A percentile compares a stretch with the other conserved stretches of the same genome.
Evolutionary conservation across 2,797 vertebrate species (phyloP).

Genomic region (Miichthys miiuy): DNA sequence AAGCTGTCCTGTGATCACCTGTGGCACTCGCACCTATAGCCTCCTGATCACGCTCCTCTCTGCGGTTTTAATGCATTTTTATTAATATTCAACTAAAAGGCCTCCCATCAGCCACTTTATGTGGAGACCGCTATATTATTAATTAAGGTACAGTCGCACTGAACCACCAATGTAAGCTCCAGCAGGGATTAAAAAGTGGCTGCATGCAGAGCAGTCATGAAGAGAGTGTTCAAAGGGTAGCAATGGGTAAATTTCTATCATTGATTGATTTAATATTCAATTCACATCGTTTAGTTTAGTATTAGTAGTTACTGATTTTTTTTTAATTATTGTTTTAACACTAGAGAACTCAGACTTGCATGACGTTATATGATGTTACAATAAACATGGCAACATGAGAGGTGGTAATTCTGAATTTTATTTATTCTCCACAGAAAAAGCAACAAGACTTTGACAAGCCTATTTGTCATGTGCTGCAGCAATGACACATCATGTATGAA

Average conservation of each 20-base stretch:
- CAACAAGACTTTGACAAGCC: too few relatives aligned
- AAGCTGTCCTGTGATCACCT: slow-evolving; percentile 25
- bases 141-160: slow-evolving; percentile 39
- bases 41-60: neutral
- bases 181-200: slow-evolving; percentile 20
- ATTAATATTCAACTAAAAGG: slow-evolving; percentile 21
- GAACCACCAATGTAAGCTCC: slow-evolving; percentile 13
- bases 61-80: slow-evolving; percentile 43
- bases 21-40: slow-evolving; percentile 9
- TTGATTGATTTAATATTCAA: neutral
- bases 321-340: neutral
- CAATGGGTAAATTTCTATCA: neutral
- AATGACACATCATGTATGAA: too few relatives aligned
- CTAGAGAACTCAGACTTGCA: too few relatives aligned
- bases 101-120: slow-evolving; percentile 40
- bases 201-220: slow-evolving; percentile 23
- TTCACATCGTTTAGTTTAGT: too few relatives aligned
- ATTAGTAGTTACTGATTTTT: too few relatives aligned
- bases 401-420: too few relatives aligned
- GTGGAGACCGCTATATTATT: slow-evolving; percentile 53
- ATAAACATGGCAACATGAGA: too few relatives aligned
- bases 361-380: too few relatives aligned
- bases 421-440: too few relatives aligned
- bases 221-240: slow-evolving; percentile 1
- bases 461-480: too few relatives aligned